Base-by-base conservation (phyloP, 2,797 vertebrate species). In the Champsocephalus esox region DNA sequence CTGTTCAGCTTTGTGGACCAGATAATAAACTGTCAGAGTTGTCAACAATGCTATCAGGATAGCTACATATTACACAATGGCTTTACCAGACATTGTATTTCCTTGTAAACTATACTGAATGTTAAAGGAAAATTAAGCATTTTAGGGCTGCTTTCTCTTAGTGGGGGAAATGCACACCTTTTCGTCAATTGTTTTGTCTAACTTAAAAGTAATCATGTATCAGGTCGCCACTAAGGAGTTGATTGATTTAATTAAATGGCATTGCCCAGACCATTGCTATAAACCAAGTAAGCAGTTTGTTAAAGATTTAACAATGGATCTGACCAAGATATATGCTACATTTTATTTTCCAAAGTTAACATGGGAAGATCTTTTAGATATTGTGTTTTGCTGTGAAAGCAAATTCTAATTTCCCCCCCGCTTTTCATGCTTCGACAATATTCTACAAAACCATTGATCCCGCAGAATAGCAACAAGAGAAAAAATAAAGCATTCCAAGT, bases 291-390 rank as follows among this genome's bases (percentile, higher is more conserved):
- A 59, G 52, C 43, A 57, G 4, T 59, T 44, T 28, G 44, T 28
- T 46, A 6, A 54, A 60, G 65, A 24, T 24, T 12, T 9, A 65
- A 43, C 65, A 10, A 6, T 50, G 38, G 54, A 24, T 64, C 11
- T 65, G 51, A 62, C 0, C 3, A 55, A 76, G 56, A 28, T 58
- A 16, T 2, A 44, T 21, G 52, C 44, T 66, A 32, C 66, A 66
- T 66, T 73, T 63, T 58, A 45, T 28, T 79, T 72, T 73, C 56
- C 28, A 78, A 66, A 64, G 74, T 64, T 32, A 73, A 71, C 50
- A 44, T 7, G 57, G 65, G 46, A 72, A 72, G 46, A 49, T 46
- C n/a, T 56, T 28, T 60, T 28, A 63, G 58, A 64, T 41, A 16
- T 59, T 70, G 66, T 48, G 67, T 59, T 68, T 69, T 69, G 49